A percentile compares a stretch with the other conserved stretches of the same genome.
Conservation (phyloP, 2,888 invertebrate species). For the Antitype chi region DNA sequence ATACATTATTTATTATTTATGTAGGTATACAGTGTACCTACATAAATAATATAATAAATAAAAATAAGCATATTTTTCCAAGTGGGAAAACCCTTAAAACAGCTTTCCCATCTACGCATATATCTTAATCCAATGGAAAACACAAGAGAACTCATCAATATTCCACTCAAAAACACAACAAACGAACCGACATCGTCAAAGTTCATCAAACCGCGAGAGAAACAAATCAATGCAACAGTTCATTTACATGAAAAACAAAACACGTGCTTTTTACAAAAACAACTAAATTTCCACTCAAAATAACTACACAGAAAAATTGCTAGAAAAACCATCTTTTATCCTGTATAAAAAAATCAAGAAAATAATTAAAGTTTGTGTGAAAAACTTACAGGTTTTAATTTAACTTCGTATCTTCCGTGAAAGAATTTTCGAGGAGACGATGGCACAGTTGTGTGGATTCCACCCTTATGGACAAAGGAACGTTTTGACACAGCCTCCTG, state of each 20-base stretch:
- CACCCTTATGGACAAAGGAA: slow-evolving; percentile 80
- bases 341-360: not conserved
- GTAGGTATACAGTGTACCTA: no score
- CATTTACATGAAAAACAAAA: slow-evolving; percentile 27
- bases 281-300: not conserved
- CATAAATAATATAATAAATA: no score
- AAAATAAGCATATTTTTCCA: not conserved
- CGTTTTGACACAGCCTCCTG: slow-evolving; percentile 73
- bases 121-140: not conserved
- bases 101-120: no score
- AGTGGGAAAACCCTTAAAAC: not conserved
- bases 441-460: slow-evolving; percentile 8
- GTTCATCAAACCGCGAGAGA: slow-evolving; percentile 30
- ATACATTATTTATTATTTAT: no score
- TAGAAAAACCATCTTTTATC: not conserved
- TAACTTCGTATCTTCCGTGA: not conserved
- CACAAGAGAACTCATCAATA: not conserved
- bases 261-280: not conserved
- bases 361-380: slow-evolving; percentile 7
- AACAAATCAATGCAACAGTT: slow-evolving; percentile 52
- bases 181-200: slow-evolving; percentile 8
- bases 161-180: not conserved
- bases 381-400: slow-evolving; percentile 54
- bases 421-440: not conserved
- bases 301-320: not conserved